Base-by-base conservation (phyloP, 2,888 invertebrate genomes). In the Acleris cristana region DNA sequence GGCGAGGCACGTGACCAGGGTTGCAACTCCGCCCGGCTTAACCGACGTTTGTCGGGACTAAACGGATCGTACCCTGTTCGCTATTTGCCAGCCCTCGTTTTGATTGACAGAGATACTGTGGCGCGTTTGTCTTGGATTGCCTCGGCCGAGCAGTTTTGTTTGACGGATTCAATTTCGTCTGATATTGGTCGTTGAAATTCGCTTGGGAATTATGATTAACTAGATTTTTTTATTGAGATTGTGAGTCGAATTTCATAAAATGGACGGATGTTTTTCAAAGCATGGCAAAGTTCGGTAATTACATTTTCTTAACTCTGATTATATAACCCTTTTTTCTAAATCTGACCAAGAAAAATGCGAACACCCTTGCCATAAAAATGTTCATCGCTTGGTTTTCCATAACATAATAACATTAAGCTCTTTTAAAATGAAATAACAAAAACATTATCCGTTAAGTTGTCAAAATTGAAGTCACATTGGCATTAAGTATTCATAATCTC, bases 21-120 rank as follows among this genome's bases (percentile, higher is more conserved):
- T 88, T 84, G 86, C 81, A 88, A 89, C 83, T 82, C 75, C 18
- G 73, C 79, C 76, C 75, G 82, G 81, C 81, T 85, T 83, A 81
- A 78, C 76, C 76, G 76, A 76, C 79, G 85, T 83, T 84, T 83
- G 85, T 84, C 78, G 80, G 70, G 75, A 71, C 78, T 82, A 81
- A 81, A 79, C 76, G 79, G 69, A 69, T 70, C 75, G 71, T 72
- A 40, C 70, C 72, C 73, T 74, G 72, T 34, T 64, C 70, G 54
- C 62, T 71, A 73, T 73, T 75, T 74, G 69, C 70, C 70, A 64
- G 60, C 56, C 69, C 69, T 69, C 68, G 75, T 74, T 86, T 86
- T 88, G 87, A 89, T 87, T 88, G 90, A 89, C 89, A 81, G 78
- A 80, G 79, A 84, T 81, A 82, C 85, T 83, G 55, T 60, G 49